phyloP scores from a whole-genome alignment of 2,888 invertebrate species.

The Catocala nupta region DNA sequence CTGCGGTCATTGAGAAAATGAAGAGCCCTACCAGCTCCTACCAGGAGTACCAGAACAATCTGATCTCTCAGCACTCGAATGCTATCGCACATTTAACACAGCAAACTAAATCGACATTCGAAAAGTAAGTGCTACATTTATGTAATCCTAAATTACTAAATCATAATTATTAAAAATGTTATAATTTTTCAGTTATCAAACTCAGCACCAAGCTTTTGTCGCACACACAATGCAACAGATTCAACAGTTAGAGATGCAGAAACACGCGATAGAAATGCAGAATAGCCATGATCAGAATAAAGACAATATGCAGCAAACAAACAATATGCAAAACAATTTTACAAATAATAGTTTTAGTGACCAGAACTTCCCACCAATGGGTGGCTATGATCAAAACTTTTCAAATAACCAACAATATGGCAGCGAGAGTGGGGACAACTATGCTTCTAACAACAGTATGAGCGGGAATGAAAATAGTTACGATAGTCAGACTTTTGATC shows the following conservation, averaged over 20 bases:
- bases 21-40: slow-evolving; percentile 95
- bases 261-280: slow-evolving; percentile 88
- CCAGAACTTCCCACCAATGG: slow-evolving; percentile 69
- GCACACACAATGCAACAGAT: slow-evolving; percentile 96
- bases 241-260: slow-evolving; percentile 93
- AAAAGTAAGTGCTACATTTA: slow-evolving; percentile 84
- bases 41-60: slow-evolving; percentile 94
- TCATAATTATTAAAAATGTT: slow-evolving; percentile 6
- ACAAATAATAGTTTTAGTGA: slow-evolving; percentile 75
- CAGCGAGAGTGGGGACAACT: slow-evolving; percentile 81
- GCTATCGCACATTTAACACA: slow-evolving; percentile 92
- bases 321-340: slow-evolving; percentile 68
- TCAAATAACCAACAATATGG: slow-evolving; percentile 73
- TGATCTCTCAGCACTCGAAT: slow-evolving; percentile 93
- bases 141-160: slow-evolving; percentile 15
- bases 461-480: slow-evolving; percentile 85
- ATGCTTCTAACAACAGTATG: slow-evolving; percentile 77
- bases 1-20: slow-evolving; percentile 94
- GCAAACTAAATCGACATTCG: slow-evolving; percentile 94
- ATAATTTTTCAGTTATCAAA: slow-evolving; percentile 90
- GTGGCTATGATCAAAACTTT: slow-evolving; percentile 71
- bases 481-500: slow-evolving; percentile 81
- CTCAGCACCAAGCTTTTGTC: slow-evolving; percentile 98
- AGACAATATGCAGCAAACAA: slow-evolving; percentile 62
- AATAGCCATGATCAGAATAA: slow-evolving; percentile 73